These are phyloP conservation scores for Argopecten irradians DNA, from an alignment of 1,140 invertebrate species.

Conservation along the genomic window DNA sequence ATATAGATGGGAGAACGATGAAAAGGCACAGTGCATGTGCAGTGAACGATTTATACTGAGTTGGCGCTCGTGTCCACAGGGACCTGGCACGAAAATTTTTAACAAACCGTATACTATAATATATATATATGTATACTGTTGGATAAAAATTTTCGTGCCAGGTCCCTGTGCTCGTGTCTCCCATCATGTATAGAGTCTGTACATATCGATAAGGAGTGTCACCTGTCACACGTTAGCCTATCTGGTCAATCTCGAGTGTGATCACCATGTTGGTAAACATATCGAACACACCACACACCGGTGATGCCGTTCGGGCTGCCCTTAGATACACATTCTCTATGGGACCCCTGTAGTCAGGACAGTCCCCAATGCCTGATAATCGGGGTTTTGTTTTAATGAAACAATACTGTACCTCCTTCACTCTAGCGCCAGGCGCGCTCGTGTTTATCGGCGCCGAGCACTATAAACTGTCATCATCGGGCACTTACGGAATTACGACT, in stretches of 20 bases:
- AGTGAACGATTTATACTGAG: no score
- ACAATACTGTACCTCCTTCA: slow-evolving; percentile 21
- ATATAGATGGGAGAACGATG: no score
- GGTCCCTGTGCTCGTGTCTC: no score
- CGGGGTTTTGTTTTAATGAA: slow-evolving; percentile 22
- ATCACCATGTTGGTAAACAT: background rate
- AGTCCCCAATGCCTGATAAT: background rate
- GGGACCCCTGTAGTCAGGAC: background rate
- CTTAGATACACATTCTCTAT: background rate
- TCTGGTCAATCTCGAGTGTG: background rate
- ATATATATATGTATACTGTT: no score
- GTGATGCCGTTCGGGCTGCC: background rate
- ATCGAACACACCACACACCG: background rate
- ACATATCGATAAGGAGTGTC: background rate
- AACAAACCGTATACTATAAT: no score
- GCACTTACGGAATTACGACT: background rate
- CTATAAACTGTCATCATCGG: background rate
- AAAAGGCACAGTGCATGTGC: no score
- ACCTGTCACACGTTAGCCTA: background rate
- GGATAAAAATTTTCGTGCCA: no score
- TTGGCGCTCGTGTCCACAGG: no score
- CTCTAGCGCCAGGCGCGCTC: background rate
- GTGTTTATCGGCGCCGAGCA: background rate
- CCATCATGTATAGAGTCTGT: background rate
- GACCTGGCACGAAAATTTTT: no score